phyloP scores from a whole-genome alignment of 2,888 invertebrate genomes.

The Ophonus ardosiacus region DNA sequence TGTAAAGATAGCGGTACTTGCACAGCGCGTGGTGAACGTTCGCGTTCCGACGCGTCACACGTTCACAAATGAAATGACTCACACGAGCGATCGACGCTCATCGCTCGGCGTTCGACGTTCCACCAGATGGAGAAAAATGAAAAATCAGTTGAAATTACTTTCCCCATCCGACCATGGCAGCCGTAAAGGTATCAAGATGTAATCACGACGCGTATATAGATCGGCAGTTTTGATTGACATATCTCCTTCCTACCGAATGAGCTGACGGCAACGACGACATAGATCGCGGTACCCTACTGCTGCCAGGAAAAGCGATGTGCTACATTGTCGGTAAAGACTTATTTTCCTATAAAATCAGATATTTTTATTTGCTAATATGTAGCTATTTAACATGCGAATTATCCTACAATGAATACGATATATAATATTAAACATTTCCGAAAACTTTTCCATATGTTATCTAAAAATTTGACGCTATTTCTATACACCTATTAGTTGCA shows the following conservation, averaged over 20 bases:
- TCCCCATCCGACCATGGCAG: conserved; percentile 53
- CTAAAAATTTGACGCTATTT: too few relatives aligned
- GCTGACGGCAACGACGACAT: not conserved
- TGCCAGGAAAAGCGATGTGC: too few relatives aligned
- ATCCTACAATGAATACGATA: too few relatives aligned
- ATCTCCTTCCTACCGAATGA: conserved; percentile 10
- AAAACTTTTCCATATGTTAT: too few relatives aligned
- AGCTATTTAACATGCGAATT: too few relatives aligned
- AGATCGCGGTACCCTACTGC: too few relatives aligned
- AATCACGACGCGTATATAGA: conserved; percentile 49
- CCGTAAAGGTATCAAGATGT: conserved; percentile 53
- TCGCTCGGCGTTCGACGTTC: not conserved
- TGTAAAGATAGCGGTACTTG: conserved; percentile 59
- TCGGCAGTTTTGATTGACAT: conserved; percentile 56
- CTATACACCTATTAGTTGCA: too few relatives aligned
- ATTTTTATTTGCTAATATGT: too few relatives aligned
- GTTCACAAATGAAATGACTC: conserved; percentile 60
- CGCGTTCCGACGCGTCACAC: conserved; percentile 46
- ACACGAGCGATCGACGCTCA: conserved; percentile 26
- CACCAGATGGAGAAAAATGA: conserved; percentile 50
- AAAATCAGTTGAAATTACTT: conserved; percentile 58
- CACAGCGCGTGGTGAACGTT: conserved; percentile 5
- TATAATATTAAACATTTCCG: too few relatives aligned
- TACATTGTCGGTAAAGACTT: too few relatives aligned
- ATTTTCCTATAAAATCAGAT: too few relatives aligned